Percentiles rank a stretch among this genome's conserved stretches.
These are phyloP conservation scores for Drosophila obscura DNA, from an alignment of 1,140 invertebrate species.

Conservation along the genomic window DNA sequence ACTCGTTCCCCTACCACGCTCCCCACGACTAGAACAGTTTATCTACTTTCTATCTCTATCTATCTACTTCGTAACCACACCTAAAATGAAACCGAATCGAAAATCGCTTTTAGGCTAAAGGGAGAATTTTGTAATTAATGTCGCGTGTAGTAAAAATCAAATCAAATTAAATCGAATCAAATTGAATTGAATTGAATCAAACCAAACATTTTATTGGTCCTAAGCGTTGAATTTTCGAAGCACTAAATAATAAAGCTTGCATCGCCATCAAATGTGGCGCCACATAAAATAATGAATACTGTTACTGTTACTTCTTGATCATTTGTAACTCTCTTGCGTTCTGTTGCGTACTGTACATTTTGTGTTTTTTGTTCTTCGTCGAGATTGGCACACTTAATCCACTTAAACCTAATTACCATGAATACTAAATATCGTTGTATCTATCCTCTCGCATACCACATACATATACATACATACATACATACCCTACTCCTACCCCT, in stretches of 20 bases:
- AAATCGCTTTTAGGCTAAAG: constrained; percentile 82
- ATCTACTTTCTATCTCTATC: constrained; percentile 65
- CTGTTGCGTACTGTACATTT: constrained; percentile 69
- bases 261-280: constrained; percentile 52
- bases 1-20: constrained; percentile 45
- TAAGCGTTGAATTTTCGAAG: constrained; percentile 80
- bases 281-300: constrained; percentile 35
- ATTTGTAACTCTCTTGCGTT: constrained; percentile 71
- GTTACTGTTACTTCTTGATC: constrained; percentile 49
- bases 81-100: constrained; percentile 54
- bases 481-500: not conserved
- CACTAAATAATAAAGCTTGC: constrained; percentile 67
- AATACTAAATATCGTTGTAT: constrained; percentile 74
- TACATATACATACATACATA: not conserved
- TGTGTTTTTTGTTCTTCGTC: constrained; percentile 68
- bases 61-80: constrained; percentile 61
- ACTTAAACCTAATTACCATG: constrained; percentile 39
- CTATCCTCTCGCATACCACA: constrained; percentile 59
- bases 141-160: constrained; percentile 56
- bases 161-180: constrained; percentile 24
- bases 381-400: constrained; percentile 58
- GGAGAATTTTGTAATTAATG: constrained; percentile 81
- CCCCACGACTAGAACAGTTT: constrained; percentile 71
- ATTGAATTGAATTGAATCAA: constrained; percentile 15
- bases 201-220: constrained; percentile 57